A percentile compares a stretch with the other conserved stretches of the same genome.
These are phyloP conservation scores for Choristoneura fumiferana DNA, from an alignment of 1,140 invertebrate genomes.

Conservation along the genomic window DNA sequence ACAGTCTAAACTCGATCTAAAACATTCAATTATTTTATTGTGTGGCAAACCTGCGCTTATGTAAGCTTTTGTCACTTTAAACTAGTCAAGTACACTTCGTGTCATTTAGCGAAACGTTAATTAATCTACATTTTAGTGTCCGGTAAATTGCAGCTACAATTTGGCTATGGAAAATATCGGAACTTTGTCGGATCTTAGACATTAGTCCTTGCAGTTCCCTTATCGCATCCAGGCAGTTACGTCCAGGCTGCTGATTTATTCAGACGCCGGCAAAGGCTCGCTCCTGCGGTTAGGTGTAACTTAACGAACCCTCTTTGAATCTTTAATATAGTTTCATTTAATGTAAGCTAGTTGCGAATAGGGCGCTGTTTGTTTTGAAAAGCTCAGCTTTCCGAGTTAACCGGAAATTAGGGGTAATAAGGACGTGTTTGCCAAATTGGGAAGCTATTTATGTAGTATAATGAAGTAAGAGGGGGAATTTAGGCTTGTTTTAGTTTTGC, in stretches of 20 bases:
- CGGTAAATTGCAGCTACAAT: no score
- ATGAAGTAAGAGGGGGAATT: background rate
- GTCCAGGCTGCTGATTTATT: conserved; percentile 59
- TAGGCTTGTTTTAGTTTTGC: no score
- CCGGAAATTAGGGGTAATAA: conserved; percentile 17
- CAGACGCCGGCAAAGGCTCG: conserved; percentile 51
- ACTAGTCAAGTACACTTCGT: no score
- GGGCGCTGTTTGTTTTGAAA: conserved; percentile 50
- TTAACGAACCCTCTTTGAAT: conserved; percentile 73
- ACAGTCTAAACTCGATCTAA: no score
- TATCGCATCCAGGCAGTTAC: conserved; percentile 31
- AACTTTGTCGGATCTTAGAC: no score
- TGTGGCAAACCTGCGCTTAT: no score
- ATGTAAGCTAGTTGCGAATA: conserved; percentile 60
- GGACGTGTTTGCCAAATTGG: background rate
- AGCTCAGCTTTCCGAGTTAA: conserved; percentile 9
- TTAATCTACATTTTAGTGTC: no score
- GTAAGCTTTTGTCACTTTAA: no score
- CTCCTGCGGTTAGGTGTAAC: conserved; percentile 71
- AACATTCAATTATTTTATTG: no score
- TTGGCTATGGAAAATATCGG: no score
- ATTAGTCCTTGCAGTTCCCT: background rate
- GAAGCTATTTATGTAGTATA: background rate
- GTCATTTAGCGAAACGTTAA: no score
- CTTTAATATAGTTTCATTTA: conserved; percentile 76